phyloP scores from a whole-genome alignment of 2,113 vertebrate species.

The Scomber colias region DNA sequence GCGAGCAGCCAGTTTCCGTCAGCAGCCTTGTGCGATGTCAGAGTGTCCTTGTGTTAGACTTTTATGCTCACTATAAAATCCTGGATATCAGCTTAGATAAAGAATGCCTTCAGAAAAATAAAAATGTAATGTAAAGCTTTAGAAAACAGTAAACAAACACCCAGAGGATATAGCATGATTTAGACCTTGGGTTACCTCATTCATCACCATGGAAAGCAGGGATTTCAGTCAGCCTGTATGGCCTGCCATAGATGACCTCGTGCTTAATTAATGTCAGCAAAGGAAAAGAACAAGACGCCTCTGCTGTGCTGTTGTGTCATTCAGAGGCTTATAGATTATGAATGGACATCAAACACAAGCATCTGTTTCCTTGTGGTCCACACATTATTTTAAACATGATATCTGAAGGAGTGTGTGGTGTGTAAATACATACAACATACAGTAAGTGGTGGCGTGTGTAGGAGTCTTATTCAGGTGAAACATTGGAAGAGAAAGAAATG shows the following conservation, averaged over 20 bases:
- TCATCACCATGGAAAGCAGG: constrained; percentile 36
- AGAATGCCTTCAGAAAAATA: not conserved
- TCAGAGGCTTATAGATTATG: constrained; percentile 46
- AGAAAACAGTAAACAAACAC: constrained; percentile 43
- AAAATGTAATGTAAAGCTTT: not conserved
- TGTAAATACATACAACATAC: not conserved
- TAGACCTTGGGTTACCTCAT: not conserved
- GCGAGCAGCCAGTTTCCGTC: constrained; percentile 3
- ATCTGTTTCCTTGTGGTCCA: constrained; percentile 28
- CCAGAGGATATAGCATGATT: not conserved
- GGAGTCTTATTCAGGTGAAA: constrained; percentile 2
- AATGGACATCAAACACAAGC: constrained; percentile 34
- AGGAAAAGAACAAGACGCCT: constrained; percentile 40
- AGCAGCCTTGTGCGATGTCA: not conserved
- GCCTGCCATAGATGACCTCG: constrained; percentile 18
- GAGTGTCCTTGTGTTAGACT: constrained; percentile 4
- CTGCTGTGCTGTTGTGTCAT: constrained; percentile 64
- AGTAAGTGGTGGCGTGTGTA: constrained; percentile 50
- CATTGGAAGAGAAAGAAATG: not conserved
- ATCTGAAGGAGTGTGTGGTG: not conserved
- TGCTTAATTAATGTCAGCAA: constrained; percentile 50
- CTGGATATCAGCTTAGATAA: not conserved
- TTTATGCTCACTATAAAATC: not conserved
- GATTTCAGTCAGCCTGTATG: constrained; percentile 1
- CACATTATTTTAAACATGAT: constrained; percentile 18